Conservation (phyloP, 2,888 invertebrate genomes). For the Philopedon plagiatum region DNA sequence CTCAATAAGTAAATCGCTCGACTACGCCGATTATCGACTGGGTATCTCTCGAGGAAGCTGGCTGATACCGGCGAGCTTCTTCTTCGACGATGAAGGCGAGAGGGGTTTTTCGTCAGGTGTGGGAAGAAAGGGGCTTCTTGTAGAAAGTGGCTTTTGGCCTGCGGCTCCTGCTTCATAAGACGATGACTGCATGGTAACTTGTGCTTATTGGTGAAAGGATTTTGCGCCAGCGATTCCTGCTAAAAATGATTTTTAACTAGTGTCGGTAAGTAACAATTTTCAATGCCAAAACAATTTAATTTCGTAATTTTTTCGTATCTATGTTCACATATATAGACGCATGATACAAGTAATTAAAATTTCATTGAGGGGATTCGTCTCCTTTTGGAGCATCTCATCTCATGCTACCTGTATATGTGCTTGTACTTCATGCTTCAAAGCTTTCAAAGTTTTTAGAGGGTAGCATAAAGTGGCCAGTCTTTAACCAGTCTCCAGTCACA, state of each 20-base stretch:
- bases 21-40: constrained; percentile 43
- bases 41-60: constrained; percentile 35
- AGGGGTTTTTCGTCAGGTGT: constrained; percentile 47
- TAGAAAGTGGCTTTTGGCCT: constrained; percentile 47
- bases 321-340: no score
- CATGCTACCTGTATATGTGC: no score
- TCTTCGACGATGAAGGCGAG: constrained; percentile 45
- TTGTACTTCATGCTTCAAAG: no score
- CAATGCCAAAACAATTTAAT: no score
- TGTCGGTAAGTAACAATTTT: not conserved
- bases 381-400: no score
- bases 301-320: no score
- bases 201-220: constrained; percentile 31
- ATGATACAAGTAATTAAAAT: no score
- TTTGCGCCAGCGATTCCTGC: constrained; percentile 2
- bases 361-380: no score
- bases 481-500: no score
- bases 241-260: no score
- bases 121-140: constrained; percentile 47
- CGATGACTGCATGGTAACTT: constrained; percentile 14
- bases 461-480: no score
- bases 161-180: constrained; percentile 19
- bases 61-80: constrained; percentile 48
- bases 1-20: constrained; percentile 14
- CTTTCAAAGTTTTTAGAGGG: no score